Evolutionary conservation across 2,888 invertebrate genomes (phyloP).

Genomic region (Lepidocyrtinus sp.): DNA sequence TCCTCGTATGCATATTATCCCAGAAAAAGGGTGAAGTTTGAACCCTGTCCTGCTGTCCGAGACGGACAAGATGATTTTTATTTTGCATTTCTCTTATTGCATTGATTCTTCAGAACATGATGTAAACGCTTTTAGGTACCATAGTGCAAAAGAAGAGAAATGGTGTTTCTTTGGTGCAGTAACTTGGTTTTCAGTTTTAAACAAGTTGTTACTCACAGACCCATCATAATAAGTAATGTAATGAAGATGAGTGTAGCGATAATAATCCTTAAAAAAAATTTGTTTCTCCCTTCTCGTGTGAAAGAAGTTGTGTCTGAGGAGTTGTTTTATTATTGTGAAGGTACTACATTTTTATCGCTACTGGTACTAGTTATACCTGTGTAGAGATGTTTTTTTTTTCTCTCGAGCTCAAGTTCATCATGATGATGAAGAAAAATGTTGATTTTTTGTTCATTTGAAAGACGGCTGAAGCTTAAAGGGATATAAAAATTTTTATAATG

Average conservation of each 20-base stretch:
- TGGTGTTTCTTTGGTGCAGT: too few species aligned
- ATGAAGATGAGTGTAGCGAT: not conserved
- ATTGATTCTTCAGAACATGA: not conserved
- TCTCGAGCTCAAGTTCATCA: not conserved
- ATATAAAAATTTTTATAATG: not conserved
- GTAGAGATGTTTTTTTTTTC: not conserved
- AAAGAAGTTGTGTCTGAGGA: not conserved
- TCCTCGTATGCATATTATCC: not conserved
- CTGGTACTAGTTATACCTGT: not conserved
- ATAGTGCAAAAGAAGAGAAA: not conserved
- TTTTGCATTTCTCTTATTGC: not conserved
- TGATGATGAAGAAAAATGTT: constrained; percentile 1
- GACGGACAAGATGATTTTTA: not conserved
- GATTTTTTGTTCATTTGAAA: constrained; percentile 4
- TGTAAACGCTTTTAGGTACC: not conserved
- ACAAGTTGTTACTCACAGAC: too few species aligned
- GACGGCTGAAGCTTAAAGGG: not conserved
- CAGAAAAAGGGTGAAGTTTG: not conserved
- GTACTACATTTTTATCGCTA: not conserved
- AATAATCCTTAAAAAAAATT: not conserved
- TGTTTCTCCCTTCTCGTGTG: not conserved
- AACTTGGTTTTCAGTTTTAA: too few species aligned
- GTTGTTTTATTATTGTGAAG: not conserved
- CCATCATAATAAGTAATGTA: not conserved
- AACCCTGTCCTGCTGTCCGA: too few species aligned